phyloP scores from a whole-genome alignment of 2,888 invertebrate species.

The Cactoblastis cactorum region DNA sequence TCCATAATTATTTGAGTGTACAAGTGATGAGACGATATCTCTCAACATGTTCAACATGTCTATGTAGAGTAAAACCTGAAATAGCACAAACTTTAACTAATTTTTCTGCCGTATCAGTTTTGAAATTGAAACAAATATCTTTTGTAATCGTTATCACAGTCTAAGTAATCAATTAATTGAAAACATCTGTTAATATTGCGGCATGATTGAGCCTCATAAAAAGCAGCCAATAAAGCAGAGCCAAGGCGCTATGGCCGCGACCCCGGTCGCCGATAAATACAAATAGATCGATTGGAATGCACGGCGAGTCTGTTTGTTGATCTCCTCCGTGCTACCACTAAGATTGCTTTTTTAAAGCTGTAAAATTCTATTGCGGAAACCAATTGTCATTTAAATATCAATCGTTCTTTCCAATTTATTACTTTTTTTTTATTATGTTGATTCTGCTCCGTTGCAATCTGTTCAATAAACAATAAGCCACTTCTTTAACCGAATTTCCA shows the following conservation, averaged over 20 bases:
- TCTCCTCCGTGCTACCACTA: constrained; percentile 59
- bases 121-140: no score
- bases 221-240: constrained; percentile 65
- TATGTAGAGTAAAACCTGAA: no score
- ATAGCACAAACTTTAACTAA: no score
- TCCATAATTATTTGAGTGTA: no score
- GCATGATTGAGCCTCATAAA: constrained; percentile 52
- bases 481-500: no score
- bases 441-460: no score
- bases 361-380: constrained; percentile 61
- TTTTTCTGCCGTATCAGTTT: no score
- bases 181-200: constrained; percentile 42
- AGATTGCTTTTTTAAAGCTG: constrained; percentile 70
- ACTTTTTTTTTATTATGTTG: no score
- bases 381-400: background rate
- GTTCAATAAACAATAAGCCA: no score
- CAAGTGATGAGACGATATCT: no score
- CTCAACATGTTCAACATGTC: no score
- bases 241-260: constrained; percentile 49
- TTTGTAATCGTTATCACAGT: background rate
- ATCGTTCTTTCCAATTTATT: no score
- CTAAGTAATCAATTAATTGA: constrained; percentile 41
- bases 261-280: constrained; percentile 70
- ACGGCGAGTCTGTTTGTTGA: constrained; percentile 69
- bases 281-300: constrained; percentile 76